Evolutionary conservation across 2,888 invertebrate genomes (phyloP).

Genomic region (Drosophila neoperkinsi): DNA sequence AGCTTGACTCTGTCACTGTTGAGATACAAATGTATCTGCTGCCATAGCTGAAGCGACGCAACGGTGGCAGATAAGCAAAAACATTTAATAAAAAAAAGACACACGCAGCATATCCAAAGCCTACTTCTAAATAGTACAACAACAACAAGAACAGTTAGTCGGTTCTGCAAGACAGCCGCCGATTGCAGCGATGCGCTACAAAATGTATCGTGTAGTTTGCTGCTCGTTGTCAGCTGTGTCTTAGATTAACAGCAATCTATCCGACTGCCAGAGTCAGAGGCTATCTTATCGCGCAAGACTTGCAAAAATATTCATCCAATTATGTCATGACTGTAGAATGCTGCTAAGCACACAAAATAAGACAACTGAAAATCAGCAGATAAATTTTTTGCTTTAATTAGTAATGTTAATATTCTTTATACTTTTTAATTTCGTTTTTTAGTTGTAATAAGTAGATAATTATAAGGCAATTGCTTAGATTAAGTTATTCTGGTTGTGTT

Average conservation of each 20-base stretch:
- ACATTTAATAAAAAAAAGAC: background rate
- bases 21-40: constrained; percentile 68
- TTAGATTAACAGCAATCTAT: constrained; percentile 51
- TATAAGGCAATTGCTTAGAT: constrained; percentile 38
- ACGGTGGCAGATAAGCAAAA: constrained; percentile 61
- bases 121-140: constrained; percentile 22
- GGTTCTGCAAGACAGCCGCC: constrained; percentile 68
- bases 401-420: constrained; percentile 57
- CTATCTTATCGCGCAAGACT: constrained; percentile 54
- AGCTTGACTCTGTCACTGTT: constrained; percentile 53
- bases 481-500: constrained; percentile 19
- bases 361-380: constrained; percentile 18
- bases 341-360: constrained; percentile 34
- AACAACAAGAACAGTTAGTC: constrained; percentile 65
- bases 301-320: constrained; percentile 65
- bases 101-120: constrained; percentile 45
- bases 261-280: constrained; percentile 16
- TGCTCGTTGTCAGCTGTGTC: constrained; percentile 57
- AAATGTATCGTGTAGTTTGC: constrained; percentile 48
- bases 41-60: constrained; percentile 31
- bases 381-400: constrained; percentile 54
- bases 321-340: constrained; percentile 70
- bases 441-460: constrained; percentile 31
- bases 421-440: constrained; percentile 13
- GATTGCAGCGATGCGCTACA: constrained; percentile 71